Percentiles rank a stretch among this genome's conserved stretches.
Conservation (phyloP, 2,888 invertebrate species). For the Scelioninae gen. 2 region DNA sequence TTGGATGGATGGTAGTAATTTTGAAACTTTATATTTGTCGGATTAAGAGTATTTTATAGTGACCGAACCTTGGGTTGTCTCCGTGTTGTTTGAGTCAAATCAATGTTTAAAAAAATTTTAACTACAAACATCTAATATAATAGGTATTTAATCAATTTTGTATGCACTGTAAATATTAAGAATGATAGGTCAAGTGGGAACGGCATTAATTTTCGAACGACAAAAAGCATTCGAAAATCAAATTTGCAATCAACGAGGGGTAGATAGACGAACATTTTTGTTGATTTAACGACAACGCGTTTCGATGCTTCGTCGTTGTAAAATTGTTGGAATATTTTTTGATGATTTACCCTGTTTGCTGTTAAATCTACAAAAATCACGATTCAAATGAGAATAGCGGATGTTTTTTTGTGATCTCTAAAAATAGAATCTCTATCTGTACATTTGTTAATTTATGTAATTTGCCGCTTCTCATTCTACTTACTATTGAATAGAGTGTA, state of each 20-base stretch:
- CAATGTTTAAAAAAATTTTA: constrained; percentile 37
- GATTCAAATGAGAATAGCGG: constrained; percentile 39
- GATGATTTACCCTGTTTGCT: constrained; percentile 15
- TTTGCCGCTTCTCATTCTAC: constrained; percentile 55
- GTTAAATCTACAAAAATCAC: constrained; percentile 43
- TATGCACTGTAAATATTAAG: constrained; percentile 58
- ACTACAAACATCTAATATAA: constrained; percentile 41
- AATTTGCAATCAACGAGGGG: constrained; percentile 12
- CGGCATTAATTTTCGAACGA: constrained; percentile 42
- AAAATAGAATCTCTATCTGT: constrained; percentile 58
- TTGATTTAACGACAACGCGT: constrained; percentile 38
- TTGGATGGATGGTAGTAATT: no score
- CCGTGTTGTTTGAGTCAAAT: constrained; percentile 19
- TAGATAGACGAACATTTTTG: no score
- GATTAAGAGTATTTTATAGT: constrained; percentile 1
- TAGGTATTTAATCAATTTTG: constrained; percentile 55
- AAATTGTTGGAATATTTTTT: constrained; percentile 32
- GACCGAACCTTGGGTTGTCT: constrained; percentile 2
- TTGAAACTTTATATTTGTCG: constrained; percentile 1
- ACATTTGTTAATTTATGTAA: constrained; percentile 58
- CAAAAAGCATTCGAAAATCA: constrained; percentile 38
- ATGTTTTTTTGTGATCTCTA: constrained; percentile 59
- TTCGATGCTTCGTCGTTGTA: not conserved
- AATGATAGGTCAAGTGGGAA: constrained; percentile 48
- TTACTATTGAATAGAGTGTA: constrained; percentile 57